phyloP scores from a whole-genome alignment of 2,797 vertebrate genomes.

The Pterois miles region DNA sequence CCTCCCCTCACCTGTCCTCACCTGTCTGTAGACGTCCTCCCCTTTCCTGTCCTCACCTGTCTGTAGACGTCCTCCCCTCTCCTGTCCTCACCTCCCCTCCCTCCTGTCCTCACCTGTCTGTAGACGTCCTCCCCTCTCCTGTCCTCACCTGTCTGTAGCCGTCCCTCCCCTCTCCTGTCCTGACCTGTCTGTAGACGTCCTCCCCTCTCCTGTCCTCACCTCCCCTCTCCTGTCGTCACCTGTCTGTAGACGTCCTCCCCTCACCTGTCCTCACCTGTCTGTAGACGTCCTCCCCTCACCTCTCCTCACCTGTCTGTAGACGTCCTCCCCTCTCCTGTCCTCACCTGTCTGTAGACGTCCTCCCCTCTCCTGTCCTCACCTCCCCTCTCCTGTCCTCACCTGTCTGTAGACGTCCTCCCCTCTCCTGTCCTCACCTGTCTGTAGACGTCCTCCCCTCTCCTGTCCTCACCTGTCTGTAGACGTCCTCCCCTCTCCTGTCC shows the following conservation, averaged over 20 bases:
- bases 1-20: too few relatives aligned
- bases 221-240: constrained; percentile 19
- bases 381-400: too few relatives aligned
- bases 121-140: constrained; percentile 87
- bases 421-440: not conserved
- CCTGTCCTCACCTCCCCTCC: too few relatives aligned
- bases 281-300: constrained; percentile 87
- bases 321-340: too few relatives aligned
- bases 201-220: too few relatives aligned
- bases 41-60: too few relatives aligned
- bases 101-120: constrained; percentile 71
- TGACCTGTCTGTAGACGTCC: not conserved
- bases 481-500: constrained; percentile 66
- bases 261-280: constrained; percentile 68
- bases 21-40: constrained; percentile 38
- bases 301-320: too few relatives aligned
- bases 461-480: not conserved
- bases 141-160: too few relatives aligned
- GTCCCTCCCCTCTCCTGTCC: too few relatives aligned
- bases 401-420: not conserved
- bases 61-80: constrained; percentile 22
- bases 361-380: too few relatives aligned
- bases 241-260: constrained; percentile 21
- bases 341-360: too few relatives aligned
- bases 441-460: not conserved